Base-by-base conservation (phyloP, 2,113 vertebrate species). In the Oostethus manadensis region DNA sequence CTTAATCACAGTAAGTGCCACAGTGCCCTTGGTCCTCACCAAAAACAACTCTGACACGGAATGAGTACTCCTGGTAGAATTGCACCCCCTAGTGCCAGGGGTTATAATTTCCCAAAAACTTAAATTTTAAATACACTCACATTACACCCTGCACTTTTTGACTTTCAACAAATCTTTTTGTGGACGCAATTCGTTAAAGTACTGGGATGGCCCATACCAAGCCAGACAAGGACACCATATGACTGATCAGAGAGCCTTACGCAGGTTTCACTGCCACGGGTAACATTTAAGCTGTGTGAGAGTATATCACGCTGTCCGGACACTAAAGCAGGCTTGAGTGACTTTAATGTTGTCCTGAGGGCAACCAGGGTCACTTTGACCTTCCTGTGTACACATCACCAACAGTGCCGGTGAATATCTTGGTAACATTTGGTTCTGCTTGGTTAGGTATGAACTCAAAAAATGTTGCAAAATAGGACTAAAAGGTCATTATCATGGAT, bases 11-110 rank as follows among this genome's bases (percentile, higher is more conserved):
- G 43, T 45, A 59, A 59, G 48, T 23, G 51, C 44, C 48, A 33
- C 62, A 35, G 33, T 44, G 43, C 67, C 50, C 17, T 51, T 16
- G 23, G 29, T 10, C 50, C 43, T 59, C 48, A 33, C 9, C 1
- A 13, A 29, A 49, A 33, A 42, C 38, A 1, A 4, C 35, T 21
- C 22, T 46, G 40, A 56, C 67, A 51, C 23, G 33, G 46, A 17
- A 16, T 3, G 35, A 47, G 22, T 20, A 78, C 77, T 86, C 85
- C 61, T 86, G 68, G 73, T 83, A 73, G 75, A 86, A 84, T 89
- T 87, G 87, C 88, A 80, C 90, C 88, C 88, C 82, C 90, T 89
- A 83, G 90, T 89, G 89, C 47, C 71, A 29, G 70, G 73, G 73
- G 61, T 43, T 64, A 56, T 55, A 70, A 85, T 42, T 81, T 76